phyloP scores from a whole-genome alignment of 2,797 vertebrate genomes.

The Eulemur rubriventer region DNA sequence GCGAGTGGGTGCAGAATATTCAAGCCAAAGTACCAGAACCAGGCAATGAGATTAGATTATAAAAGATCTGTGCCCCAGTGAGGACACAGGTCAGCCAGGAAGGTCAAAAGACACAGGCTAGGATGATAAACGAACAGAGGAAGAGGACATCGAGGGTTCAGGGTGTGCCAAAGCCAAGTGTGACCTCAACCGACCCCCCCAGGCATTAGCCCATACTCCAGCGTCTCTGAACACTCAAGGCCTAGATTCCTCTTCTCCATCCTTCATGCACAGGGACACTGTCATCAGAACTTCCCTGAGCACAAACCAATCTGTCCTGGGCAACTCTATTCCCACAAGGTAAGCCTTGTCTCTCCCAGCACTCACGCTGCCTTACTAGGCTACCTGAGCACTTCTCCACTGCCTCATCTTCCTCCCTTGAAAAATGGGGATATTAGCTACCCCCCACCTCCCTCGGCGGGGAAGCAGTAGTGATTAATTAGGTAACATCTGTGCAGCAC shows the following conservation, averaged over 20 bases:
- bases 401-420: slow-evolving; percentile 24
- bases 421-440: slow-evolving; percentile 55
- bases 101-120: background rate
- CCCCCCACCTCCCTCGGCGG: background rate
- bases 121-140: background rate
- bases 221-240: background rate
- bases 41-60: background rate
- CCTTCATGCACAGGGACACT: rapidly evolving
- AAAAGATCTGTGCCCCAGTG: background rate
- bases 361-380: rapidly evolving
- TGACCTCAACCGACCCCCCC: no score
- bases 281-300: background rate
- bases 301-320: background rate
- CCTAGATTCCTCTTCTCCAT: background rate
- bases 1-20: background rate
- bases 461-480: slow-evolving; percentile 38
- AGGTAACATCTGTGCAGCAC: slow-evolving; percentile 51
- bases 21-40: background rate
- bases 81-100: background rate
- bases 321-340: background rate
- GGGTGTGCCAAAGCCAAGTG: background rate
- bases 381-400: background rate
- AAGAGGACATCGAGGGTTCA: background rate
- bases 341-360: background rate
- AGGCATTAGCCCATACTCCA: rapidly evolving